phyloP scores from a whole-genome alignment of 1,140 invertebrate species.

The Schlechtendalia chinensis region DNA sequence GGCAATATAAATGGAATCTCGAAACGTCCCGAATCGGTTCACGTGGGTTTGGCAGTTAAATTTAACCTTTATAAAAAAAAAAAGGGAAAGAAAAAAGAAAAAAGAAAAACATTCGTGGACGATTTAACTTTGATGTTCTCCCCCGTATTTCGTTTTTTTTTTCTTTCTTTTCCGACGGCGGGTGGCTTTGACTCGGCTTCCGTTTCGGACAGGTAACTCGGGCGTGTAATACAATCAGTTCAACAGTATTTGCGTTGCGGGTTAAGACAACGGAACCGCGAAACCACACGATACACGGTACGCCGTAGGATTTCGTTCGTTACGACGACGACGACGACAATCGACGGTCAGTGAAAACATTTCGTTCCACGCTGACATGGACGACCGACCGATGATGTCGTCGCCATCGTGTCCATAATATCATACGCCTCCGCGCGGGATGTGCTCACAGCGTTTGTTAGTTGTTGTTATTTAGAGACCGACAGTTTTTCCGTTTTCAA shows the following conservation, averaged over 20 bases:
- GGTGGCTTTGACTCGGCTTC: constrained; percentile 23
- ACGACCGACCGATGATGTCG: too few relatives aligned
- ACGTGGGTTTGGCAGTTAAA: constrained; percentile 42
- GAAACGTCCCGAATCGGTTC: constrained; percentile 14
- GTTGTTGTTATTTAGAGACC: too few relatives aligned
- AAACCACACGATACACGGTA: neutral
- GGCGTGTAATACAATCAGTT: constrained; percentile 46
- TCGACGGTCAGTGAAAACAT: too few relatives aligned
- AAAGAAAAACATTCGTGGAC: constrained; percentile 39
- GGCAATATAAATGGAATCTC: constrained; percentile 5
- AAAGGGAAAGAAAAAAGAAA: too few relatives aligned
- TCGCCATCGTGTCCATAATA: too few relatives aligned
- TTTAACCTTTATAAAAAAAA: constrained; percentile 31
- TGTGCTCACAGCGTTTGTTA: too few relatives aligned
- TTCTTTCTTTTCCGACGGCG: constrained; percentile 5
- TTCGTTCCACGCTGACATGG: too few relatives aligned
- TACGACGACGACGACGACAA: too few relatives aligned
- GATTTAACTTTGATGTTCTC: constrained; percentile 44
- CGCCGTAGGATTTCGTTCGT: too few relatives aligned
- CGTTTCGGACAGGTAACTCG: constrained; percentile 38
- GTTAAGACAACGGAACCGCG: constrained; percentile 17
- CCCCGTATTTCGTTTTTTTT: neutral
- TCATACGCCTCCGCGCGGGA: too few relatives aligned
- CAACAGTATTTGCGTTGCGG: constrained; percentile 37
- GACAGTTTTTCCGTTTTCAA: too few relatives aligned